Base-by-base conservation (phyloP, 1,140 invertebrate genomes). In the Lucilia sericata region DNA sequence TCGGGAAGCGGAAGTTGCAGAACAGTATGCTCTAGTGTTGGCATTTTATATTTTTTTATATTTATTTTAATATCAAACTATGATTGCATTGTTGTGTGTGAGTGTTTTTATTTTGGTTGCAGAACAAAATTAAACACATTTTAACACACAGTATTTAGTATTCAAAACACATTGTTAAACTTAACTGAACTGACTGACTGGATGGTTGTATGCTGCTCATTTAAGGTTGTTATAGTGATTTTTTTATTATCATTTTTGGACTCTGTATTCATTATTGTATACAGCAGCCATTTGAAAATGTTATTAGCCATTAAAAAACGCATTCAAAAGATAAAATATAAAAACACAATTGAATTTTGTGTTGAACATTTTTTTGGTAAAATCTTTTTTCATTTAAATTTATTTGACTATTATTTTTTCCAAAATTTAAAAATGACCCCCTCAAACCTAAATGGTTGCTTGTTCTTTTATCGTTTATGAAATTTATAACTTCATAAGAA, bases 401-500 rank as follows among this genome's bases (percentile, higher is more conserved):
- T 60, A 60, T 42, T 42, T 17, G 14, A 55, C 51, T 7, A 0
- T 42, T 42, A 0, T 70, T 21, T 70, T 70, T 70, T 30, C 3
- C 25, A 8, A n/a, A 21, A n/a, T 21, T 0, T 25, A 4, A 70
- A 25, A 9, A 70, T 70, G n/a, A 70, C 19, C 65, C 65, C 10
- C 65, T 70, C 21, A 25, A 2, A 17, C 17, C 25, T 17, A 60
- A 60, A 60, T 70, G n/a, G 19, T n/a, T 10, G 65, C n/a, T 70
- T 70, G 65, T 25, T 70, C 55, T 83, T 84, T 84, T 84, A 84
- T 84, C 83, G 60, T 49, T 51, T 42, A 34, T 74, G 51, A 80
- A 78, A 84, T 84, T 84, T 84, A 84, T 84, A 78, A 51, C 74
- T n/a, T 75, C 30, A 84, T 84, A 84, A 84, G 74, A 74, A 84